Conservation (phyloP, 2,113 vertebrate genomes). For the Scophthalmus maximus region DNA sequence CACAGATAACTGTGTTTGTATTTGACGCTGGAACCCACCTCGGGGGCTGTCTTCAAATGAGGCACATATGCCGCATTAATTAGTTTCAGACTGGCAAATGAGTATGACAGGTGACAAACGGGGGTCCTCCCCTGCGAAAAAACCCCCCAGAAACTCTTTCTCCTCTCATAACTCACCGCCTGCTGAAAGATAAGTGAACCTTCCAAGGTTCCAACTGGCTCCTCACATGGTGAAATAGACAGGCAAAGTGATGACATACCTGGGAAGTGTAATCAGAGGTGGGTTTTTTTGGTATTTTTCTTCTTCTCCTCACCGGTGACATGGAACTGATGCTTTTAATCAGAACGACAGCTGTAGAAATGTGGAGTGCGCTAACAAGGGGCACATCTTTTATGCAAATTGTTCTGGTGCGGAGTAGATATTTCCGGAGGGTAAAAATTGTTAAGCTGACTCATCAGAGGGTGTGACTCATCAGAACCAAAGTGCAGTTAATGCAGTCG, state of each 20-base stretch:
- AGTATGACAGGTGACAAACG: slow-evolving; percentile 62
- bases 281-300: too few relatives aligned
- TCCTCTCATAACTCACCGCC: slow-evolving; percentile 48
- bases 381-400: neutral
- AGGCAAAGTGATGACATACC: slow-evolving; percentile 36
- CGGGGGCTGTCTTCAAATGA: slow-evolving; percentile 52
- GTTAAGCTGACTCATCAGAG: too few relatives aligned
- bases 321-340: slow-evolving; percentile 34
- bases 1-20: slow-evolving; percentile 12
- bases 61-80: slow-evolving; percentile 78
- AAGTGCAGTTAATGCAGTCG: too few relatives aligned
- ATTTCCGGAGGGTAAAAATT: too few relatives aligned
- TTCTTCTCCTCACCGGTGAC: slow-evolving; percentile 34
- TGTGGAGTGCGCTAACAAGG: slow-evolving; percentile 1
- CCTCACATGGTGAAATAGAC: slow-evolving; percentile 49
- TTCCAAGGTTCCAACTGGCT: slow-evolving; percentile 49
- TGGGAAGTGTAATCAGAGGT: slow-evolving; percentile 36
- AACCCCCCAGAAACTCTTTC: slow-evolving; percentile 13
- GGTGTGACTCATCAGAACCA: too few relatives aligned
- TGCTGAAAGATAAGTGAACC: slow-evolving; percentile 61
- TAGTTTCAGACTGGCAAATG: slow-evolving; percentile 65
- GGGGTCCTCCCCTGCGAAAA: too few relatives aligned
- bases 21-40: slow-evolving; percentile 41
- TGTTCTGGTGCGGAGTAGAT: neutral
- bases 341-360: slow-evolving; percentile 2